These are phyloP conservation scores for Gryllus longicercus DNA, from an alignment of 2,888 invertebrate species.

Conservation along the genomic window DNA sequence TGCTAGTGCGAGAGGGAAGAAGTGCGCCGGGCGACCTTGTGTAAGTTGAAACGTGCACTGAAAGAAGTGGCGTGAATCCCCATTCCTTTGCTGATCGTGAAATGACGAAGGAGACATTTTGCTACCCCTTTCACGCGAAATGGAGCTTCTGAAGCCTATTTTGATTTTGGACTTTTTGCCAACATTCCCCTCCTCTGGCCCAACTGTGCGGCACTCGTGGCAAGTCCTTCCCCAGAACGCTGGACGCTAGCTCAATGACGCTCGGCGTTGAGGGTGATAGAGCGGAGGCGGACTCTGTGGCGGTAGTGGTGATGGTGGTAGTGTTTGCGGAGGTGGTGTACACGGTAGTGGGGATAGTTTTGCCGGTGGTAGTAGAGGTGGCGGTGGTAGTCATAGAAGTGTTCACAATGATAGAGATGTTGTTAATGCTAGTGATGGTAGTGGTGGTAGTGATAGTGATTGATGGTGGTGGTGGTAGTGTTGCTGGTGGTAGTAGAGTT, in stretches of 20 bases:
- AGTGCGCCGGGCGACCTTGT: no score
- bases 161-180: no score
- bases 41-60: no score
- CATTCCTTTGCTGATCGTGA: no score
- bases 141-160: no score
- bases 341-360: neutral
- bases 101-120: no score
- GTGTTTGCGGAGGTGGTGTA: neutral
- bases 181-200: no score
- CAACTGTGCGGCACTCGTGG: no score
- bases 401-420: neutral
- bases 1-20: no score
- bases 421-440: neutral
- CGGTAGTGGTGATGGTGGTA: neutral
- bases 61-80: no score
- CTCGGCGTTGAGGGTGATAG: neutral
- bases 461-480: neutral
- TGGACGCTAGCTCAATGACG: neutral
- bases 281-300: neutral
- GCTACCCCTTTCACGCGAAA: no score
- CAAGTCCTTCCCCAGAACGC: no score
- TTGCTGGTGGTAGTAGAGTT: neutral
- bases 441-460: slow-evolving; percentile 18
- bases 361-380: neutral
- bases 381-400: neutral